Evolutionary conservation across 1,140 invertebrate species (phyloP), one percentile per base, ranked within the genome.

Genomic region (Oryctes rhinoceros): DNA sequence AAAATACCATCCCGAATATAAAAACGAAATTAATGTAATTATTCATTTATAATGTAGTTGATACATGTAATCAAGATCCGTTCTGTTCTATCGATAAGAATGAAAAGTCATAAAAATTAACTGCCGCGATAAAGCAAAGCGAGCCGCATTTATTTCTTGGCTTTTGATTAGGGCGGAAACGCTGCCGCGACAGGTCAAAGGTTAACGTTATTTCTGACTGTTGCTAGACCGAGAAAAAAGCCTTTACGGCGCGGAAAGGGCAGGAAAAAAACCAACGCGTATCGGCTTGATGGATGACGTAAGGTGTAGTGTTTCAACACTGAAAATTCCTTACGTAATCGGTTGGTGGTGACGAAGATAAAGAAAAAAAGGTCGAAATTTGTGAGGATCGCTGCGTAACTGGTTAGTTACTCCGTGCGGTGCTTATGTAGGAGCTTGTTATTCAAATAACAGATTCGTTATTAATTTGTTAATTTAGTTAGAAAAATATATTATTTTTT

Each of bases 151-250:
- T 20, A 62, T 79, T 79, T 62, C 15, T 59, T 37, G 7, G 30
- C 30, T 79, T 15, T 39, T 79, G 15, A 67, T 44, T 30, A 67
- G 78, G 78, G 78, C 30, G 62, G 59, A 79, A 79, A 79, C 78
- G 62, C 15, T 44, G 49, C 53, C 11, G 65, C 20, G 53, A 59
- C 35, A 44, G 78, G 78, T 79, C 62, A 79, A 79, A 79, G 78
- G 78, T 79, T 62, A 79, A 79, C 39, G 78, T 79, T 79, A 79
- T 79, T 79, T 79, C 53, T 53, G 49, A 44, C 78, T 65, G 53
- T 53, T 48, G 24, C 59, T 53, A 53, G 44, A 48, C 44, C 75
- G 75, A 37, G 35, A 35, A 76, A 76, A 47, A 76, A 76, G 39
- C 1, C 4, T 76, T 76, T 67, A 79, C n/a, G 75, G 48, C 13